Conservation (phyloP, 2,797 vertebrate species). For the Acanthiza pusilla region DNA sequence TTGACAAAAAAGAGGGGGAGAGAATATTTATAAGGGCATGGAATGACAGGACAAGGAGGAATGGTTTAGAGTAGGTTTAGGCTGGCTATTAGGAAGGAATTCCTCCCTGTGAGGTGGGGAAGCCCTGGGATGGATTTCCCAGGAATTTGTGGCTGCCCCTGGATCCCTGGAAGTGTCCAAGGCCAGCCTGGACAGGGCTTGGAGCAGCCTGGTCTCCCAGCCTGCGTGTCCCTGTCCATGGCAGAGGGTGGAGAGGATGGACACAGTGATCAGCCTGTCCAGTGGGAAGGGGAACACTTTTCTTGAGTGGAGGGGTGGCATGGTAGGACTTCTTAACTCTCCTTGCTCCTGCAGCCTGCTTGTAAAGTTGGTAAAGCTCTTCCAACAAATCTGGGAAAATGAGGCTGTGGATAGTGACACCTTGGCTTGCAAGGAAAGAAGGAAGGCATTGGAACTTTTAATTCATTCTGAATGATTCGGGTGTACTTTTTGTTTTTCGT, state of each 20-base stretch:
- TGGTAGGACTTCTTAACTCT: rapidly evolving
- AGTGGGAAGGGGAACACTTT: rapidly evolving
- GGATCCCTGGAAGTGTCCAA: not conserved
- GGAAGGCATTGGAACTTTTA: not conserved
- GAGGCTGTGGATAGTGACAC: not conserved
- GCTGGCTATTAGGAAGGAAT: rapidly evolving
- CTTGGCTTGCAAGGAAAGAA: not conserved
- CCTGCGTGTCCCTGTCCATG: rapidly evolving
- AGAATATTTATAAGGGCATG: rapidly evolving
- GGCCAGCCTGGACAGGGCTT: rapidly evolving
- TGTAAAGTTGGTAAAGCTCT: not conserved
- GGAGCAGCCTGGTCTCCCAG: not conserved
- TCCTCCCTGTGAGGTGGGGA: too few relatives aligned
- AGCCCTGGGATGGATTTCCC: not conserved
- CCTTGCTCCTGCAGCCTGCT: not conserved
- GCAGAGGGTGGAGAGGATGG: not conserved
- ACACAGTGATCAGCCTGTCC: rapidly evolving
- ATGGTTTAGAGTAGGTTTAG: not conserved
- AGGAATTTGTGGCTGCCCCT: not conserved
- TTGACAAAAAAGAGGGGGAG: not conserved
- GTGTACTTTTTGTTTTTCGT: not conserved
- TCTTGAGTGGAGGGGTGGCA: not conserved
- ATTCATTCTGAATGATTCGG: not conserved
- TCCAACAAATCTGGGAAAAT: not conserved
- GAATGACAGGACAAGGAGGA: not conserved